Evolutionary conservation across 2,797 vertebrate genomes (phyloP), one percentile per base, ranked within the genome.

Genomic region (Thamnophis elegans): DNA sequence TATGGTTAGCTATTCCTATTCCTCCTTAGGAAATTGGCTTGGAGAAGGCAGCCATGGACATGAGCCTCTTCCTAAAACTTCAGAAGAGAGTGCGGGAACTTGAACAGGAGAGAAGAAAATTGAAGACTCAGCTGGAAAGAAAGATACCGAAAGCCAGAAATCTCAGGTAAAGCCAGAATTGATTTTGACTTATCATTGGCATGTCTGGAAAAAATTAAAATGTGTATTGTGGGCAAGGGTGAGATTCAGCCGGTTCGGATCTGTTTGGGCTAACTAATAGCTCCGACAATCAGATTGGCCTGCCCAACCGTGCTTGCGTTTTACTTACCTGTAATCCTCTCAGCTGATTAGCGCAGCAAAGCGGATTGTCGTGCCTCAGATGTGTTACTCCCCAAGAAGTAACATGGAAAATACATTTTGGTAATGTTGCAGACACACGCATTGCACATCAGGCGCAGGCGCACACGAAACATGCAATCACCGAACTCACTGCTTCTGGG

Each of bases 71-170:
- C 97, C 97, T 99, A 96, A 99, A 99, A 97, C 98, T 99, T 8
- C 99, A 99, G 98, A 99, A 99, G 95, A 96, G 99, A 86, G 99
- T 99, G 47, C 94, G 99, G 62, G 99, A 99, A 94, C 98, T 99
- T 0, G 99, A 99, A 94, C 98, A 98, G 95, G 99, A 99, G 95
- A 97, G 98, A 93, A 98, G 97, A 96, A 98, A 98, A 85, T 97
- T 99, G 91, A 98, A 99, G 95, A 95, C 55, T 56, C 98, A 97
- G 89, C 93, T 99, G 94, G 99, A 99, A 92, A 98, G 97, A 98
- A 98, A 93, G 99, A 99, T 92, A 98, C 98, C 58, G 96, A 96
- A 92, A 98, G 95, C 93, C 97, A 95, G 95, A 98, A 98, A 65
- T 82, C 88, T 2, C 97, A 97, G 97, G 98, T 98, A 91, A 0